Evolutionary conservation across 2,113 vertebrate genomes (phyloP).

Genomic region (Gymnorhina tibicen): DNA sequence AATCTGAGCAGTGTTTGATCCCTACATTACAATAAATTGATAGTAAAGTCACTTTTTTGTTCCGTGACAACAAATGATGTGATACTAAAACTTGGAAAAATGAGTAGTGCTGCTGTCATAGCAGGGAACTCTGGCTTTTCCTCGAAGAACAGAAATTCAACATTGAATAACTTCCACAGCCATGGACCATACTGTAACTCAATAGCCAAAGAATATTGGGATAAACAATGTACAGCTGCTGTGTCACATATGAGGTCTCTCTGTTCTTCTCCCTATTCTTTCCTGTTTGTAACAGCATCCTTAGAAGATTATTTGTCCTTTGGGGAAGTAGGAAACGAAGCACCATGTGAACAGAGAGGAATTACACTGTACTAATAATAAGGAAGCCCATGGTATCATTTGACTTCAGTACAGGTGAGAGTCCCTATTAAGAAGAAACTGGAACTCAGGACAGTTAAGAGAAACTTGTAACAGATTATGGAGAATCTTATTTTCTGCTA

Average conservation of each 20-base stretch:
- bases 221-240: not conserved
- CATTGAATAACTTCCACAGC: fast-evolving
- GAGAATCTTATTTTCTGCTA: not conserved
- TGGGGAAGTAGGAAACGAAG: constrained; percentile 7
- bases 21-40: not conserved
- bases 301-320: not conserved
- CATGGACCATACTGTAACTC: not conserved
- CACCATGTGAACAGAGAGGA: not conserved
- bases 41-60: not conserved
- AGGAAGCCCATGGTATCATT: not conserved
- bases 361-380: not conserved
- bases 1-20: not conserved
- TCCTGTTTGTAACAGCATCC: not conserved
- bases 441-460: not conserved
- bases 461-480: not conserved
- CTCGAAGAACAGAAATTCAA: not conserved
- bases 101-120: not conserved
- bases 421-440: not conserved
- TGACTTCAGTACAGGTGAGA: not conserved
- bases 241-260: not conserved
- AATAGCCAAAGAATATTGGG: not conserved
- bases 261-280: not conserved
- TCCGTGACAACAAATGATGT: not conserved
- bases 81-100: not conserved
- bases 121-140: not conserved